phyloP scores from a whole-genome alignment of 2,888 invertebrate species.

The Eupeodes luniger region DNA sequence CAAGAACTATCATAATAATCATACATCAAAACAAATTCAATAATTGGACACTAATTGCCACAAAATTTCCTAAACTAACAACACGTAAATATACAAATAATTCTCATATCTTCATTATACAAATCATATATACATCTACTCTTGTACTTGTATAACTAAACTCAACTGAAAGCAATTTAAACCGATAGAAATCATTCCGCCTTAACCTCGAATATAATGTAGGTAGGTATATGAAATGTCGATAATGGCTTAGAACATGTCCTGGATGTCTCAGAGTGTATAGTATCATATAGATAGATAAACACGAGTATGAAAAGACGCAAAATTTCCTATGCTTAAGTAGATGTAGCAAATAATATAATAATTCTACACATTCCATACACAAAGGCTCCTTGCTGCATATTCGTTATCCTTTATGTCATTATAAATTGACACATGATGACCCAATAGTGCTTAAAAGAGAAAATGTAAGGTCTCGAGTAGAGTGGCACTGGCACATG shows the following conservation, averaged over 20 bases:
- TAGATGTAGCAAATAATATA: slow-evolving; percentile 5
- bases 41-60: slow-evolving; percentile 66
- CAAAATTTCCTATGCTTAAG: too few species aligned
- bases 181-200: too few species aligned
- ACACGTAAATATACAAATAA: too few species aligned
- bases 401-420: slow-evolving; percentile 24
- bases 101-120: too few species aligned
- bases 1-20: slow-evolving; percentile 16
- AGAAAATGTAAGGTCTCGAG: slow-evolving; percentile 6
- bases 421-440: slow-evolving; percentile 35
- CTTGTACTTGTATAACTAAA: neutral
- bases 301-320: neutral
- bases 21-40: slow-evolving; percentile 48
- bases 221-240: too few species aligned
- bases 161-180: neutral
- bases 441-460: slow-evolving; percentile 13
- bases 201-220: too few species aligned
- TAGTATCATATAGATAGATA: neutral
- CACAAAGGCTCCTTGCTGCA: slow-evolving; percentile 16
- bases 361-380: slow-evolving; percentile 3
- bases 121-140: too few species aligned
- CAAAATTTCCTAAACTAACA: slow-evolving; percentile 21
- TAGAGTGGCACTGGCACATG: slow-evolving; percentile 3
- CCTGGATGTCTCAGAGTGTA: neutral
- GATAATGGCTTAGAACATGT: neutral